Conservation (phyloP, 2,888 invertebrate species). For the Acheta domesticus region DNA sequence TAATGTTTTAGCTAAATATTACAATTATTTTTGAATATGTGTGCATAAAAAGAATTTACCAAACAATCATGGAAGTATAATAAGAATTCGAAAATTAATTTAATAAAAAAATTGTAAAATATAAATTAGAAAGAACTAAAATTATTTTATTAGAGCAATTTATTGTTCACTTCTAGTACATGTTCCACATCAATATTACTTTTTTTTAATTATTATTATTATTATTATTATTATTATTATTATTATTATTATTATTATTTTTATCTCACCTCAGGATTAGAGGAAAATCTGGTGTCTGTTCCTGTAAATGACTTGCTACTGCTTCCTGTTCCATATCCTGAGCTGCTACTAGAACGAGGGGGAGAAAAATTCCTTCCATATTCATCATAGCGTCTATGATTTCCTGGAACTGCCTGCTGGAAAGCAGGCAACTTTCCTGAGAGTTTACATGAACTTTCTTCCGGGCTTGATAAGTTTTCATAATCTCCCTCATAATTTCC, state of each 20-base stretch:
- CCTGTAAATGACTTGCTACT: conserved; percentile 50
- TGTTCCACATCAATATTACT: background rate
- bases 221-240: too few relatives aligned
- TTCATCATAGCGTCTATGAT: conserved; percentile 51
- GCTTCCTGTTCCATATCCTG: conserved; percentile 77
- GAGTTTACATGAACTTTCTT: conserved; percentile 11
- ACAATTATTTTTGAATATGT: too few relatives aligned
- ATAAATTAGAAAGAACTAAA: background rate
- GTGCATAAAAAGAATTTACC: too few relatives aligned
- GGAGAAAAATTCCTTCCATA: conserved; percentile 74
- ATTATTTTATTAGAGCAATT: background rate
- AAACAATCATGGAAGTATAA: background rate
- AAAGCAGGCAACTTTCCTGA: conserved; percentile 21
- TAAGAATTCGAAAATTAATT: too few relatives aligned
- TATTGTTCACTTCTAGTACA: background rate
- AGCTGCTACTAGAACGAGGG: conserved; percentile 76
- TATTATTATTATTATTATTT: too few relatives aligned
- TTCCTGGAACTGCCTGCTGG: conserved; percentile 30
- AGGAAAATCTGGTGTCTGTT: conserved; percentile 43
- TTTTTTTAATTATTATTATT: background rate
- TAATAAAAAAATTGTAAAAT: too few relatives aligned
- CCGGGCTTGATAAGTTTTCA: conserved; percentile 56
- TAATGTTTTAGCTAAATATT: too few relatives aligned
- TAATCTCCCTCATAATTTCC: conserved; percentile 55
- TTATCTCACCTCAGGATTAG: conserved; percentile 47